Evolutionary conservation across 1,140 invertebrate species (phyloP), one percentile per base, ranked within the genome.

Genomic region (Conus betulinus): DNA sequence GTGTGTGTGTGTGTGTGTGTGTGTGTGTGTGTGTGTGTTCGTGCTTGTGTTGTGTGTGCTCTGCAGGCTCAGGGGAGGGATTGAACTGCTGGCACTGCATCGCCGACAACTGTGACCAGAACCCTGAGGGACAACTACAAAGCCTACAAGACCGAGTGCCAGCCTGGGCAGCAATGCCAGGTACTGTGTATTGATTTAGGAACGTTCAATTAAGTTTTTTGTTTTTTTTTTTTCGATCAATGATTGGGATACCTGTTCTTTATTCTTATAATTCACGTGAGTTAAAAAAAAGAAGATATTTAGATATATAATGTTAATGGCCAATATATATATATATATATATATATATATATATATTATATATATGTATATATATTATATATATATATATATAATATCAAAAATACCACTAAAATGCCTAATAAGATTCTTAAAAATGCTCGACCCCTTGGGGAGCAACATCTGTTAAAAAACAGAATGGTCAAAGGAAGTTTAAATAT

Each of bases 31-130:
- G 55, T 57, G 55, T 57, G 55, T 57, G 67, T 78, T 11, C 13
- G 27, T 27, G 27, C 8, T 11, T 78, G 74, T 76, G 55, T 57
- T 71, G 67, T 71, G 13, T 71, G 13, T 71, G 79, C 20, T 67
- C 91, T 90, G 0, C 89, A 93, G 92, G 87, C 39, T 76, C 74
- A 11, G 76, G 81, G 55, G 78, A 71, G 27, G 87, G 86, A 57
- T 83, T 94, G 76, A 88, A 85, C 39, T 94, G 93, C 71, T 94
- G 93, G 93, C 92, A 94, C 53, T 94, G 93, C 88, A 93, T 94
- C 51, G 89, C 93, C 0, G 91, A 93, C 27, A 90, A 94, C 88
- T 94, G 93, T 90, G 90, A 92, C 17, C 60, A 82, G 17, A 89
- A 92, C 27, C 92, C 92, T 0, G 82, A 85, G 51, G 51, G 91